Evolutionary conservation across 2,797 vertebrate species (phyloP), one percentile per base, ranked within the genome.

Genomic region (Sarcophilus harrisii): DNA sequence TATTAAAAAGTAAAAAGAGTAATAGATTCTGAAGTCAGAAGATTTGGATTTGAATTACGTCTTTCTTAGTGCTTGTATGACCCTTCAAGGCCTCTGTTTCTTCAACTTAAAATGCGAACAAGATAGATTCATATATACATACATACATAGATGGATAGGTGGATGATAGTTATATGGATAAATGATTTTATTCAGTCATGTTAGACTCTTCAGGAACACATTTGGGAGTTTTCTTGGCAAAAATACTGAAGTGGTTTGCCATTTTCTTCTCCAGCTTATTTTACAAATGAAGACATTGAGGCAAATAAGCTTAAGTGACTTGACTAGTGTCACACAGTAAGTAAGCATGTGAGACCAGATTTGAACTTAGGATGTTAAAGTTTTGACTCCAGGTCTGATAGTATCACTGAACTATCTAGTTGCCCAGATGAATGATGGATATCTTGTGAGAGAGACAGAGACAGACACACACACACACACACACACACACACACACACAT

Each of bases 401-500:
- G 12, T 14, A 62, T n/a, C 32, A n/a, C 32, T n/a, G 14, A 14
- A n/a, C 62, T 66, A 66, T 32, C 14, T n/a, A 62, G 30, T 4
- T 62, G 60, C 30, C 60, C 13, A 16, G 60, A 32, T 32, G 18
- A n/a, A 73, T 38, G 62, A 73, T 24, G 45, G 14, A 38, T 38
- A 8, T 13, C 54, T 52, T 55, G 9, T 10, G 54, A 11, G 54
- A 55, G 54, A 55, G 54, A 55, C 5, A 54, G 54, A 55, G 54
- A 55, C 9, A 55, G 54, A 11, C 52, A 54, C 5, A 54, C 0
- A 55, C 9, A 55, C 4, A 55, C 54, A 32, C 30, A 16, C 1
- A n/a, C 1, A n/a, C 0, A 66, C 13, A 66, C 9, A 55, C 4
- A 55, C 54, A 32, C 30, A 16, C 1, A n/a, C 1, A n/a, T 0